Base-by-base conservation (phyloP, 2,888 invertebrate species). In the Hypena proboscidalis region DNA sequence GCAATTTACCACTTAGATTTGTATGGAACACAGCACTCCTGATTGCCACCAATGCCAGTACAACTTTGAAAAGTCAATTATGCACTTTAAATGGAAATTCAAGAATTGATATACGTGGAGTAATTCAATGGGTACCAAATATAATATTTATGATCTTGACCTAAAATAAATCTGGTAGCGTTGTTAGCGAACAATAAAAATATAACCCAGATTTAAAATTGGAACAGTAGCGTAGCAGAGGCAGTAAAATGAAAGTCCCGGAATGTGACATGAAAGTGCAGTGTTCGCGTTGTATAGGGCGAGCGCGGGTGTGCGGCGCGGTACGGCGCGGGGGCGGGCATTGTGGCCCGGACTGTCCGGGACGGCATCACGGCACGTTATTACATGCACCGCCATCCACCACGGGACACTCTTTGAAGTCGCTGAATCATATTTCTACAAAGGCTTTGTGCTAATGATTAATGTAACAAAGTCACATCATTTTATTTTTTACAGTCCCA, bases 131-230 rank as follows among this genome's bases (percentile, higher is more conserved):
- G n/a, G n/a, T n/a, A n/a, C n/a, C n/a, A n/a, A 17, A 5, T 17
- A 17, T 5, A 17, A 17, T 17, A 17, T 4, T 5, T 17, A 3
- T 17, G 17, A 46, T 27, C 29, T 42, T 36, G 8, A 19, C 10
- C 20, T 27, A 23, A 42, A 39, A 55, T 52, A 46, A 35, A 42
- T 32, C 32, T 38, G 37, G 38, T 33, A 26, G n/a, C 29, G 19
- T 25, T 35, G 41, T 21, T 43, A 19, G 25, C 23, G 9, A 29
- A 22, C 35, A 41, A 34, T 55, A 40, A 40, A 49, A 48, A 47
- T 36, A 5, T 59, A 48, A 45, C 40, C 52, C 33, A 48, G 31
- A 52, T 52, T 40, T 33, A 33, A 42, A 52, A 13, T 41, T 22
- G 29, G 34, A 47, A 43, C 43, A 27, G 21, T 30, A 25, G 35